phyloP scores from a whole-genome alignment of 2,888 invertebrate species.

The Ormyrus nitidulus region DNA sequence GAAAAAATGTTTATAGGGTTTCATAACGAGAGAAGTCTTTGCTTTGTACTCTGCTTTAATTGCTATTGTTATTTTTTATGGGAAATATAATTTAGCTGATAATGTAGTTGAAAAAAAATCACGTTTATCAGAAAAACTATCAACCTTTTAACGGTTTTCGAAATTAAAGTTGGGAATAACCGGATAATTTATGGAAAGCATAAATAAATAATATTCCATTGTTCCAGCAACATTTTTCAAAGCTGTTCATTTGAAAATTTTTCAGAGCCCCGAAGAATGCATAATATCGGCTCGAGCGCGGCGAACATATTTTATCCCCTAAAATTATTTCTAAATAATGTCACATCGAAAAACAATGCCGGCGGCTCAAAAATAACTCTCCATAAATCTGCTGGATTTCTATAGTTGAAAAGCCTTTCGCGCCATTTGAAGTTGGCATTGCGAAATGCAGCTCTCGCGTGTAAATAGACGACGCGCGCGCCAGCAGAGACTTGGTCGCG shows the following conservation, averaged over 20 bases:
- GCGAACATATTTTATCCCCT: too few relatives aligned
- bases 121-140: too few relatives aligned
- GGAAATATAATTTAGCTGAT: background rate
- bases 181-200: too few relatives aligned
- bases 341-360: background rate
- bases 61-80: conserved; percentile 16
- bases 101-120: background rate
- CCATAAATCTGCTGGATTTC: conserved; percentile 3
- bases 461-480: background rate
- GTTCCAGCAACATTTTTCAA: background rate
- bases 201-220: too few relatives aligned
- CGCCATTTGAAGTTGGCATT: conserved; percentile 16
- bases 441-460: conserved; percentile 26
- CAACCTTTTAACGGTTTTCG: too few relatives aligned
- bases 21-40: background rate
- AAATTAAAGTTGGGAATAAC: too few relatives aligned
- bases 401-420: background rate
- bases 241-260: background rate
- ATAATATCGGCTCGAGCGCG: too few relatives aligned
- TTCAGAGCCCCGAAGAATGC: background rate
- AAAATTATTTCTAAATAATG: too few relatives aligned
- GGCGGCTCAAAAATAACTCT: too few relatives aligned
- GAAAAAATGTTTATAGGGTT: background rate
- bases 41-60: conserved; percentile 5
- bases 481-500: background rate